Conservation (phyloP, 1,140 invertebrate genomes). For the Cydia strobilella region DNA sequence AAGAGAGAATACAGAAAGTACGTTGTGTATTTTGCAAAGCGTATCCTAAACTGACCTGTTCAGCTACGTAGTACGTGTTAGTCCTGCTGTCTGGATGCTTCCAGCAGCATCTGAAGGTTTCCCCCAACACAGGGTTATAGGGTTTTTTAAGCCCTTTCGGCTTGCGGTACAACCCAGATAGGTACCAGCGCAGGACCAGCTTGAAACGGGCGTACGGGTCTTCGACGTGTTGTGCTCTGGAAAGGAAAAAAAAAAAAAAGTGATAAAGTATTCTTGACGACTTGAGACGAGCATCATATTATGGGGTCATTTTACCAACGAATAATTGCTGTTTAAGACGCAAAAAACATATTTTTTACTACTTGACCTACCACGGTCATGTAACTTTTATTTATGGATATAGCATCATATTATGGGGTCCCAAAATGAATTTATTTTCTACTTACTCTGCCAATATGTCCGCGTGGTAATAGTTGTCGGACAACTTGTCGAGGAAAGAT, state of each 20-base stretch:
- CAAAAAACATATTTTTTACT: no score
- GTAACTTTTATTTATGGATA: no score
- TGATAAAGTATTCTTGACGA: background rate
- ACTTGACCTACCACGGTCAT: no score
- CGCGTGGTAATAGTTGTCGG: constrained; percentile 96
- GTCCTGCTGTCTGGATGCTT: constrained; percentile 88
- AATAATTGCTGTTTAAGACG: no score
- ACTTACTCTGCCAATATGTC: constrained; percentile 93
- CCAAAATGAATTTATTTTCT: constrained; percentile 37
- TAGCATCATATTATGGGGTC: no score
- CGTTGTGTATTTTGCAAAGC: no score
- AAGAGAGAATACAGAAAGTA: no score
- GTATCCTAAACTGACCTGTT: no score
- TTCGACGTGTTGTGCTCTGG: constrained; percentile 90
- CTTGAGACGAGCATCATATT: no score
- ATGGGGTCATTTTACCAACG: no score
- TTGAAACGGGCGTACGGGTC: constrained; percentile 96
- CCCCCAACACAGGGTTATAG: constrained; percentile 96
- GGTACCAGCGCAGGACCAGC: constrained; percentile 93
- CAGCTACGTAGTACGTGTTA: constrained; percentile 95
- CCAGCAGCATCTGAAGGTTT: constrained; percentile 96
- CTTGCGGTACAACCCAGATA: constrained; percentile 94
- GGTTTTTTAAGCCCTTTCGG: constrained; percentile 97
- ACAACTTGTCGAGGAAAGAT: constrained; percentile 95
- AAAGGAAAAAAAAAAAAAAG: constrained; percentile 10